A percentile compares a stretch with the other conserved stretches of the same genome.
Conservation (phyloP, 1,140 invertebrate genomes). For the Sycobia sp. region DNA sequence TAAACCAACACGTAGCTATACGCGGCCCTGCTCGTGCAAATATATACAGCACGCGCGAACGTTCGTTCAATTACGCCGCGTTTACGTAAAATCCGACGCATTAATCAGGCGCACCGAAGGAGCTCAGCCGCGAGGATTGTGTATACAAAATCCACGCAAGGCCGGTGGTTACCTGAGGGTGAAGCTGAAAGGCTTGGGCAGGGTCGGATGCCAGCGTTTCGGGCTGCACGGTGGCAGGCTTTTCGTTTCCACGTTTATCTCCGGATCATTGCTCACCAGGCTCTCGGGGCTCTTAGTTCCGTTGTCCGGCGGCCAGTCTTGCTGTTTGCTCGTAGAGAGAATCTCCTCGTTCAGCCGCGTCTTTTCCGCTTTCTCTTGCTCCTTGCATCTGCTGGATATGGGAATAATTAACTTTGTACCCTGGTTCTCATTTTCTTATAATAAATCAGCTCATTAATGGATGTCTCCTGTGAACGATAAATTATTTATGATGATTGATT, state of each 20-base stretch:
- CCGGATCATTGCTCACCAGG: conserved; percentile 41
- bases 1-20: no score
- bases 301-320: conserved; percentile 43
- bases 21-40: no score
- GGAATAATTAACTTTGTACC: no score
- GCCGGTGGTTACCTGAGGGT: conserved; percentile 71
- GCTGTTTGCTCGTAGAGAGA: conserved; percentile 36
- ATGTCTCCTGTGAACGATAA: no score
- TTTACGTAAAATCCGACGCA: no score
- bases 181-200: conserved; percentile 72
- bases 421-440: background rate
- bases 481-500: no score
- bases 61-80: no score
- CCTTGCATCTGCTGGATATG: conserved; percentile 44
- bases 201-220: conserved; percentile 60
- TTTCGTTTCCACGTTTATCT: conserved; percentile 52
- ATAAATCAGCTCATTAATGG: no score
- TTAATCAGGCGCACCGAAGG: no score
- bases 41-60: no score
- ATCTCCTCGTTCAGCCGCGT: conserved; percentile 50
- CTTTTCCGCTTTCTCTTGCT: conserved; percentile 46
- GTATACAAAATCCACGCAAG: no score
- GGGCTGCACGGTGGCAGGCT: conserved; percentile 51
- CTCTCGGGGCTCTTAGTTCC: conserved; percentile 47
- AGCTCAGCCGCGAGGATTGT: no score